Evolutionary conservation across 2,888 invertebrate species (phyloP).

Genomic region (Amiota minor): DNA sequence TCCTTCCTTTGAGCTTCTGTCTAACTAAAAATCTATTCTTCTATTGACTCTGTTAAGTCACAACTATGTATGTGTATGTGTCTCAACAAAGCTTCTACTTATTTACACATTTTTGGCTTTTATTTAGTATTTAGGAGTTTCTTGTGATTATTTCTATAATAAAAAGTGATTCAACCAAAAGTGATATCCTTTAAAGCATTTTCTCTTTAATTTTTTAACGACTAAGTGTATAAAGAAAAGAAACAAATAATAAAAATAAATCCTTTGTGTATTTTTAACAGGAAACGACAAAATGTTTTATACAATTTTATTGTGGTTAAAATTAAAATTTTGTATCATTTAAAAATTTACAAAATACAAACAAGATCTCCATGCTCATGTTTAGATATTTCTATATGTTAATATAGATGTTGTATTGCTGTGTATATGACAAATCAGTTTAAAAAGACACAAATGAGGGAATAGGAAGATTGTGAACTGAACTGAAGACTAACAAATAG

Average conservation of each 20-base stretch:
- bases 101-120: too few species aligned
- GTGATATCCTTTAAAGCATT: too few species aligned
- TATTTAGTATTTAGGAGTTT: too few species aligned
- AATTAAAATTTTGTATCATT: slow-evolving; percentile 33
- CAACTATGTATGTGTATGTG: too few species aligned
- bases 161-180: too few species aligned
- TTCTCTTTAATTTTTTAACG: too few species aligned
- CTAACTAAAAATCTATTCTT: too few species aligned
- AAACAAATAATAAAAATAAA: not conserved
- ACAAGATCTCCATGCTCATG: not conserved
- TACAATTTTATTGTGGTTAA: slow-evolving; percentile 23
- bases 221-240: too few species aligned
- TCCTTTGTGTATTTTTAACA: slow-evolving; percentile 11
- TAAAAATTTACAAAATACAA: slow-evolving; percentile 17
- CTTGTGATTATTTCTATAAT: too few species aligned
- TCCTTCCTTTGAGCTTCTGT: too few species aligned
- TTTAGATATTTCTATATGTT: not conserved
- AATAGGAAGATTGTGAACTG: not conserved
- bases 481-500: not conserved
- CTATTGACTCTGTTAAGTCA: too few species aligned
- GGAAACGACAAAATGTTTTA: not conserved
- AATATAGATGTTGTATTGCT: not conserved
- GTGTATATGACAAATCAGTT: not conserved
- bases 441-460: not conserved
- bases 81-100: too few species aligned